Evolutionary conservation across 2,113 vertebrate genomes (phyloP).

Genomic region (Sigmodon hispidus): DNA sequence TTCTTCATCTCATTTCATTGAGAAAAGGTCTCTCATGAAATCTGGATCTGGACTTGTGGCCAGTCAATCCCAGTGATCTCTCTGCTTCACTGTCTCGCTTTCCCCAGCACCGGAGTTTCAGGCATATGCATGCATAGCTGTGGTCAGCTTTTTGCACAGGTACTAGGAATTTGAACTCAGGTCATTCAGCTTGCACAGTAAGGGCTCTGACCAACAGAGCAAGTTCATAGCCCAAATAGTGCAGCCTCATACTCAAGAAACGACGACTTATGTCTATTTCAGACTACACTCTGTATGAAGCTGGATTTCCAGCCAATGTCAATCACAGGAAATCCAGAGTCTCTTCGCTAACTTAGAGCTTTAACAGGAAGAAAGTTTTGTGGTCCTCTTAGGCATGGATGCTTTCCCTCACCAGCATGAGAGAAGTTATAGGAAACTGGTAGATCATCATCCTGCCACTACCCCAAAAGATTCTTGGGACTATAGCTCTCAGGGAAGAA

Average conservation of each 20-base stretch:
- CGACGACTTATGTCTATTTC: neutral
- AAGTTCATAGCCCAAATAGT: neutral
- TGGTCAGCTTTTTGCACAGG: no score
- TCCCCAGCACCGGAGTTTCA: neutral
- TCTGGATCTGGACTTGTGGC: no score
- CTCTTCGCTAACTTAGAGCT: neutral
- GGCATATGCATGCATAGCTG: no score
- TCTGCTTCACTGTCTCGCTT: neutral
- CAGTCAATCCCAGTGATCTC: neutral
- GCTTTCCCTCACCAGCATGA: neutral
- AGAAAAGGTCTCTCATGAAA: neutral
- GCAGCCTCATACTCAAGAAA: conserved; percentile 15
- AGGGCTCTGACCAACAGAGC: neutral
- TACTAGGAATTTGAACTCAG: neutral
- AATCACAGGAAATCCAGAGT: neutral
- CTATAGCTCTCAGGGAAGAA: neutral
- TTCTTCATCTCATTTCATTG: neutral
- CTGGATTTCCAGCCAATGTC: neutral
- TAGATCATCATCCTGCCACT: neutral
- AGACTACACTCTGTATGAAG: neutral
- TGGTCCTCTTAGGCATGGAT: neutral
- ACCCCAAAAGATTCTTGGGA: neutral
- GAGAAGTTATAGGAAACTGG: neutral
- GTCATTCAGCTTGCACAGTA: neutral
- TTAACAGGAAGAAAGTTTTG: neutral